Evolutionary conservation across 2,113 vertebrate species (phyloP).

Genomic region (Emberiza fucata): DNA sequence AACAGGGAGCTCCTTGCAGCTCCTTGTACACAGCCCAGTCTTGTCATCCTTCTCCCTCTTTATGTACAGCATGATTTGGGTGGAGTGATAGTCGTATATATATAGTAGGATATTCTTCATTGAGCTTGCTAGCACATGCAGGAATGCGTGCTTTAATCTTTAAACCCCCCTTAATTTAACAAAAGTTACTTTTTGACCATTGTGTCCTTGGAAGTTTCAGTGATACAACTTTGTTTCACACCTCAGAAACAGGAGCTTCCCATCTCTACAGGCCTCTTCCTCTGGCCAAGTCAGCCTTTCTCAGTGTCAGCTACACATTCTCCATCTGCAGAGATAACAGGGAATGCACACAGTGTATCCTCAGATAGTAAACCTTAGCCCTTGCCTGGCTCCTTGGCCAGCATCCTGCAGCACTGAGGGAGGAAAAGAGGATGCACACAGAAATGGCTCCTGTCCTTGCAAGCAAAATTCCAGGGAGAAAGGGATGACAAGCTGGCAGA

Average conservation of each 20-base stretch:
- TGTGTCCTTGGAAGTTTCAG: neutral
- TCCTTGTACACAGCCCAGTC: neutral
- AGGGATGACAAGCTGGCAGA: conserved; percentile 1
- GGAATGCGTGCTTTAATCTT: neutral
- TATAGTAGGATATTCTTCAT: neutral
- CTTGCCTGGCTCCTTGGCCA: neutral
- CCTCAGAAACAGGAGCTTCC: too few species aligned
- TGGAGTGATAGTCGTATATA: neutral
- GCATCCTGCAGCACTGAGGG: neutral
- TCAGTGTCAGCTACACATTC: neutral
- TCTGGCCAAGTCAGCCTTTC: rapidly evolving
- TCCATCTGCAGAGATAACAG: rapidly evolving
- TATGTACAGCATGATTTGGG: too few species aligned
- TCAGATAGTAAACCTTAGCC: neutral
- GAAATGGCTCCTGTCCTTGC: neutral
- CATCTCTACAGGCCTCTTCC: neutral
- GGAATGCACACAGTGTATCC: neutral
- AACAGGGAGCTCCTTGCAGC: neutral
- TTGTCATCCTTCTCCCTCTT: rapidly evolving
- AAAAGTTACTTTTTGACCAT: neutral
- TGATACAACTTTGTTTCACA: rapidly evolving
- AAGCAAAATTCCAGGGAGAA: conserved; percentile 23
- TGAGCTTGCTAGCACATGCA: neutral
- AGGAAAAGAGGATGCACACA: neutral
- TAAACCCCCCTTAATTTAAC: rapidly evolving